phyloP scores from a whole-genome alignment of 2,113 vertebrate genomes.

The Coregonus clupeaformis region DNA sequence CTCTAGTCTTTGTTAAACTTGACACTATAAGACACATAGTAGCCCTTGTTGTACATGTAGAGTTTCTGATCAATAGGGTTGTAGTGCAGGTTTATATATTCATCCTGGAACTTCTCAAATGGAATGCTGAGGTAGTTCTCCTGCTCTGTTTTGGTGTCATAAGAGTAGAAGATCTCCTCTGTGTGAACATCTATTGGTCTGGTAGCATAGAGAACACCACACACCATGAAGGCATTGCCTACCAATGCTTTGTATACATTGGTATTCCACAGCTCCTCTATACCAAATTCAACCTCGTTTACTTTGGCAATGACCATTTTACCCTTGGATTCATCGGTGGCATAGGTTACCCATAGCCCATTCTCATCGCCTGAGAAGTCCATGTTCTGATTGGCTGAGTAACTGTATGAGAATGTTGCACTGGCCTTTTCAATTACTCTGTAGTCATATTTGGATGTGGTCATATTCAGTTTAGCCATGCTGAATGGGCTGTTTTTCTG shows the following conservation, averaged over 20 bases:
- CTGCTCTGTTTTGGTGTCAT: no score
- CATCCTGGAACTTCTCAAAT: not conserved
- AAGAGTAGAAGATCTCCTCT: not conserved
- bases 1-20: conserved; percentile 47
- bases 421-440: not conserved
- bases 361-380: not conserved
- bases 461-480: not conserved
- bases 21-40: conserved; percentile 63
- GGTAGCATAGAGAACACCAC: not conserved
- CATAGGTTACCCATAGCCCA: not conserved
- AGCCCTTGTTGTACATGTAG: conserved; percentile 29
- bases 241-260: not conserved
- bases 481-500: not conserved
- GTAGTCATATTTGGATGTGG: not conserved
- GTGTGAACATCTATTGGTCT: not conserved
- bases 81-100: not conserved
- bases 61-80: not conserved
- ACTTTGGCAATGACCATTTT: not conserved
- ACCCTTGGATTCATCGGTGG: not conserved
- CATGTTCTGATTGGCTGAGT: not conserved
- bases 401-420: not conserved
- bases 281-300: not conserved
- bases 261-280: not conserved
- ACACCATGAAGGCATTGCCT: not conserved
- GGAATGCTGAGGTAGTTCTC: not conserved